Evolutionary conservation across 2,797 vertebrate genomes (phyloP), one percentile per base, ranked within the genome.

Genomic region (Leptodactylus fallax): DNA sequence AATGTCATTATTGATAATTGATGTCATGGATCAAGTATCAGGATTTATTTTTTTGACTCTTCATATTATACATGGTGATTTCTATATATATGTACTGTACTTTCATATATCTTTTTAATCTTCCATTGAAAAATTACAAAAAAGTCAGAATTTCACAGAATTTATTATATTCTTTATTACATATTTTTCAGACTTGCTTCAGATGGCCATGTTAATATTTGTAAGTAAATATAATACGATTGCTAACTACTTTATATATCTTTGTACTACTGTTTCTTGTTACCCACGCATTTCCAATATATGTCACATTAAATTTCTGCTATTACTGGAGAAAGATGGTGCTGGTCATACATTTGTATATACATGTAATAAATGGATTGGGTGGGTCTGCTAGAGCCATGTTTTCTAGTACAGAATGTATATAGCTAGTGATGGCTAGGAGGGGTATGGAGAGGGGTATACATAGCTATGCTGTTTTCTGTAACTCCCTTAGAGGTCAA

Each of bases 151-250:
- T 47, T 47, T 49, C 6, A 16, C 45, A 51, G 0, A 61, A 14
- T 47, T 81, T 7, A 65, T 63, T 14, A 49, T 17, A 10, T 27
- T 77, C 36, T 61, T 23, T 76, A 13, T 21, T 2, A 13, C 65
- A 2, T 71, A 14, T 86, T 86, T 81, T 86, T 60, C 77, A 86
- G 84, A 53, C 45, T 86, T 23, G 16, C 60, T 45, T 55, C 60
- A 3, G 84, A 86, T 21, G 76, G 51, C 12, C 76, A 67, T 79
- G 84, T 86, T 53, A 86, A 86, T 79, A 79, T 86, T 3, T 86
- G 84, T 86, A 79, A 86, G 84, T 86, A 79, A 5, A n/a, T 61
- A 47, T n/a, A 2, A 53, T 16, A 49, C 21, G 10, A 19, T 51
- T 12, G 3, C 3, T 67, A 4, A 25, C 23, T 36, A 4, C 36